Evolutionary conservation across 2,888 invertebrate genomes (phyloP), one percentile per base, ranked within the genome.

Genomic region (Oligia fasciuncula): DNA sequence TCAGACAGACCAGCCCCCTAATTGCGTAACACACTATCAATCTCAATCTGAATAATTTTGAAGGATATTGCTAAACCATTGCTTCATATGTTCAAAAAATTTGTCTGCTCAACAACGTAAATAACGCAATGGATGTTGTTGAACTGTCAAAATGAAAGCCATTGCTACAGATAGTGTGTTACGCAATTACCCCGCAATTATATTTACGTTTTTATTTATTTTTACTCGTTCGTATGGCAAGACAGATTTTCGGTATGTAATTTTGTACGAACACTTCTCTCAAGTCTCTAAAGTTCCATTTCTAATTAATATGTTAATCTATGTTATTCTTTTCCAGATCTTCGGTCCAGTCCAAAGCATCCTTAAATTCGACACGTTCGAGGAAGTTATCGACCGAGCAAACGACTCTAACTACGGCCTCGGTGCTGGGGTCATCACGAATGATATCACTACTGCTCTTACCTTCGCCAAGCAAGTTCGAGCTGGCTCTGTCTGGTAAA

Each of bases 341-440:
- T 99, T 99, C 93, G 99, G 99, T 0, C 99, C 99, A 1, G 99
- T 99, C 0, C 99, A 99, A 95, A 98, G 98, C 77, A 98, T 99
- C 87, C 96, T 99, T 73, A 98, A 98, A 94, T 99, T 99, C 91
- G 98, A 98, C 70, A 97, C 97, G 0, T 95, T 98, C 81, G 98
- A 98, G 2, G 99, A 99, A 94, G 98, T 98, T 0, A 97, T 99
- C 69, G 98, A 98, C 85, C 97, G 99, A 84, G 98, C 99, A 11
- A 99, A 99, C 92, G 97, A 98, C 88, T 98, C 98, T 3, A 96
- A 96, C 75, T 99, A 98, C 91, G 99, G 99, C 17, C 97, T 99
- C 60, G 99, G 98, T 2, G 98, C 99, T 68, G 99, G 98, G 17
- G 97, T 99, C 74, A 97, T 99, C 83, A 99, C 99, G 14, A 98